A percentile compares a stretch with the other conserved stretches of the same genome.
phyloP scores from a whole-genome alignment of 1,140 invertebrate genomes.

The Belonocnema kinseyi region DNA sequence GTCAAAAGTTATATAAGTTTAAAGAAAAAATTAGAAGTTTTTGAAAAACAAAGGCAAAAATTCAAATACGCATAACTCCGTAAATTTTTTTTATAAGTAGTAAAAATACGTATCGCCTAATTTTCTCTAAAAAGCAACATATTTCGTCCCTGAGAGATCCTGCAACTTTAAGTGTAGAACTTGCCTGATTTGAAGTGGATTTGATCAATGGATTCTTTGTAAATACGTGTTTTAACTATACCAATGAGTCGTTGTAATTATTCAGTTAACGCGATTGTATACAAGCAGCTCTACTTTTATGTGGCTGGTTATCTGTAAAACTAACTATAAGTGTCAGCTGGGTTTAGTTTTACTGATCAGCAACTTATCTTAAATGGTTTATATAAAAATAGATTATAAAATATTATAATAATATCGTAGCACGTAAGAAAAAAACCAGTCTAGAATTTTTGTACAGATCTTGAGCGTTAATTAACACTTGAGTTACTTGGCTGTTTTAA shows the following conservation, averaged over 20 bases:
- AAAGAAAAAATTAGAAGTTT: too few relatives aligned
- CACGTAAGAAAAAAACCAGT: not conserved
- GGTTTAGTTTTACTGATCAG: too few relatives aligned
- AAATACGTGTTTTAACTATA: conserved; percentile 37
- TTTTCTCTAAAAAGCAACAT: too few relatives aligned
- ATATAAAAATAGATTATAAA: conserved; percentile 14
- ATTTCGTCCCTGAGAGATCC: too few relatives aligned
- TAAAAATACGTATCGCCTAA: too few relatives aligned
- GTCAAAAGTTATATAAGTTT: too few relatives aligned
- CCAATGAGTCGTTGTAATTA: conserved; percentile 41
- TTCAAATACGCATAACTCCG: too few relatives aligned
- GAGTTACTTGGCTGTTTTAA: conserved; percentile 35
- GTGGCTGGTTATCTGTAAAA: not conserved
- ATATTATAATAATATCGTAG: conserved; percentile 15
- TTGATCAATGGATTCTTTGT: conserved; percentile 28
- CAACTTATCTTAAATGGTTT: not conserved
- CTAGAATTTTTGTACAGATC: conserved; percentile 37
- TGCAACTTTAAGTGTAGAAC: too few relatives aligned
- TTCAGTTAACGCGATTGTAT: conserved; percentile 37
- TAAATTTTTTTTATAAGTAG: too few relatives aligned
- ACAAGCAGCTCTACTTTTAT: conserved; percentile 40
- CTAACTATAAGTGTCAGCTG: too few relatives aligned
- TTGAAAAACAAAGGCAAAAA: too few relatives aligned
- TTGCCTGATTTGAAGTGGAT: too few relatives aligned
- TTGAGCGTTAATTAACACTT: conserved; percentile 32